Base-by-base conservation (phyloP, 2,113 vertebrate genomes). In the Petrocephalus zakoni region DNA sequence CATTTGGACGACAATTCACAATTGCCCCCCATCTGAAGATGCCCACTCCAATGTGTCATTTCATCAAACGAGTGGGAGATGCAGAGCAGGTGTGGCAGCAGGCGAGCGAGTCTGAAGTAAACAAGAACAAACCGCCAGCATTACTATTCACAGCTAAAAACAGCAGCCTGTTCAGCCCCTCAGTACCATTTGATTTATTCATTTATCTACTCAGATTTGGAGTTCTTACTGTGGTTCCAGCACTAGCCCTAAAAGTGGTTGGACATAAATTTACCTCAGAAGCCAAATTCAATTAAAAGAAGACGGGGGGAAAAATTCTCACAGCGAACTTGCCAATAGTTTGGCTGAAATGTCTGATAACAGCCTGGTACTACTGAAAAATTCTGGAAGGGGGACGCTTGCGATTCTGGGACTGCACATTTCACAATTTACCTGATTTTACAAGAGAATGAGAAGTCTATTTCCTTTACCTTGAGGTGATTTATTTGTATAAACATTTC, bases 401-500 rank as follows among this genome's bases (percentile, higher is more conserved):
- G 49, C 92, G 85, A 90, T 86, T 87, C 92, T 89, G 93, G 93
- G 94, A 89, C 90, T 64, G 90, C 91, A 92, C 89, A 92, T 93
- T 91, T 92, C 37, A 46, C 68, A 87, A 88, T 90, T 89, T 91
- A 85, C 88, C 88, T 85, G 64, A 75, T 85, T 90, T 55, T 88
- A 88, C 85, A 88, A 89, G 72, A 86, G 68, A 90, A 87, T 72
- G 87, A 90, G 88, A 91, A 89, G 91, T 92, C 92, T 89, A 94
- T 96, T 95, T 95, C 90, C 93, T 95, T 93, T 91, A 88, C 78
- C 75, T 94, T 95, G 87, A 58, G 92, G 91, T 93, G 94, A 95
- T 96, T 94, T 92, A 95, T 95, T 96, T 95, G 93, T 94, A 95
- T 88, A 56, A 88, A 88, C 88, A 95, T 96, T 97, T 96, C 95